These are phyloP conservation scores for Myopa testacea DNA, from an alignment of 2,888 invertebrate species.

Conservation along the genomic window DNA sequence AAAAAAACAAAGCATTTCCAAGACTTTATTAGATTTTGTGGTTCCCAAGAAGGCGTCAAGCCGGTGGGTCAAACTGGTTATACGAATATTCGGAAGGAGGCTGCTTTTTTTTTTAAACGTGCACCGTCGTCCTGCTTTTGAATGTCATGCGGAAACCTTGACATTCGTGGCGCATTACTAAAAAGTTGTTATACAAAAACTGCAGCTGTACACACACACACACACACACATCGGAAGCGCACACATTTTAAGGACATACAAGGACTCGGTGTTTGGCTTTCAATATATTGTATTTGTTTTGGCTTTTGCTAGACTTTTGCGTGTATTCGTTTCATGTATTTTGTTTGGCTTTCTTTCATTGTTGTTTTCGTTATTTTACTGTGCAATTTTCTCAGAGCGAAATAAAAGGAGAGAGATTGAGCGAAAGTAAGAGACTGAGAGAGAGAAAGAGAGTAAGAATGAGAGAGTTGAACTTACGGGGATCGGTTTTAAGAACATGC, in stretches of 20 bases:
- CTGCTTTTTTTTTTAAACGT: background rate
- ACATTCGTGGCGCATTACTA: slow-evolving; percentile 52
- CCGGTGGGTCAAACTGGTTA: no score
- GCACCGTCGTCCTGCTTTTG: slow-evolving; percentile 41
- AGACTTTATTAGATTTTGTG: no score
- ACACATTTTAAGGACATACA: slow-evolving; percentile 26
- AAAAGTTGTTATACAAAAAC: slow-evolving; percentile 18
- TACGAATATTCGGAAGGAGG: background rate
- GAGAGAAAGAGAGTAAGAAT: background rate
- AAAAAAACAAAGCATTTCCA: no score
- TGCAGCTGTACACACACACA: slow-evolving; percentile 3
- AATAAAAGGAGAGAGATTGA: background rate
- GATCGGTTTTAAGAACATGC: no score
- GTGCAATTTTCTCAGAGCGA: background rate
- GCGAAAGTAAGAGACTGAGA: background rate
- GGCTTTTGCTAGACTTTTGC: slow-evolving; percentile 22
- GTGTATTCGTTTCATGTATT: slow-evolving; percentile 18
- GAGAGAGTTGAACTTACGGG: background rate
- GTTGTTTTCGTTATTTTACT: slow-evolving; percentile 23
- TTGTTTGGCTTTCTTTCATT: slow-evolving; percentile 15
- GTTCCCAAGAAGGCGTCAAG: background rate
- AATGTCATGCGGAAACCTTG: slow-evolving; percentile 57
- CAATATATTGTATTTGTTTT: slow-evolving; percentile 37
- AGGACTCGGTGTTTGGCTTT: slow-evolving; percentile 5
- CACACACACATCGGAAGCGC: background rate